A percentile compares a stretch with the other conserved stretches of the same genome.
These are phyloP conservation scores for Shargacucullia verbasci DNA, from an alignment of 2,888 invertebrate species.

Conservation along the genomic window DNA sequence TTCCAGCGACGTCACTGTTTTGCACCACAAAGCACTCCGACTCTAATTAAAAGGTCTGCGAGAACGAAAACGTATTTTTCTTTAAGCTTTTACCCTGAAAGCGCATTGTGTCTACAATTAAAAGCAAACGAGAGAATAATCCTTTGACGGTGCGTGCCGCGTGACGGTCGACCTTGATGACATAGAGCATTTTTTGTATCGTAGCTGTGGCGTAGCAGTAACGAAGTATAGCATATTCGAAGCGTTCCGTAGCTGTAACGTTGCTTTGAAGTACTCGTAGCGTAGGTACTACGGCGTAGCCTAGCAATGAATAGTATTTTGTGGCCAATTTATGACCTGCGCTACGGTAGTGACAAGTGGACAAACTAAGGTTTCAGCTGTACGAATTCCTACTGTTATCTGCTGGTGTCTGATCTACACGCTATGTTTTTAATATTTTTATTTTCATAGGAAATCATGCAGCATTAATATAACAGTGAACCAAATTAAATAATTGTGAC, in stretches of 20 bases:
- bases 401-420: no score
- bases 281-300: neutral
- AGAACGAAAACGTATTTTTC: constrained; percentile 1
- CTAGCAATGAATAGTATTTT: neutral
- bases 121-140: constrained; percentile 4
- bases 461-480: no score
- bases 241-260: neutral
- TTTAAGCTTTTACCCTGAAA: constrained; percentile 8
- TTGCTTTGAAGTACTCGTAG: neutral
- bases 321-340: neutral
- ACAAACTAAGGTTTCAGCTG: no score
- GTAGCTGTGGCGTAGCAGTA: constrained; percentile 1
- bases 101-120: constrained; percentile 28
- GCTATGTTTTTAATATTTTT: no score
- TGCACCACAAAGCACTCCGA: constrained; percentile 11
- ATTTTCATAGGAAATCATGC: no score
- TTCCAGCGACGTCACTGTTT: constrained; percentile 5
- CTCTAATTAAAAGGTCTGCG: constrained; percentile 25
- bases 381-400: no score
- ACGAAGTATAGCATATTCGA: neutral
- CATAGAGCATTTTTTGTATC: neutral
- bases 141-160: constrained; percentile 24
- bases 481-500: no score
- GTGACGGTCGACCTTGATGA: neutral
- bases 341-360: no score